These are phyloP conservation scores for Lutjanus campechanus DNA, from an alignment of 2,797 vertebrate genomes.

Conservation along the genomic window DNA sequence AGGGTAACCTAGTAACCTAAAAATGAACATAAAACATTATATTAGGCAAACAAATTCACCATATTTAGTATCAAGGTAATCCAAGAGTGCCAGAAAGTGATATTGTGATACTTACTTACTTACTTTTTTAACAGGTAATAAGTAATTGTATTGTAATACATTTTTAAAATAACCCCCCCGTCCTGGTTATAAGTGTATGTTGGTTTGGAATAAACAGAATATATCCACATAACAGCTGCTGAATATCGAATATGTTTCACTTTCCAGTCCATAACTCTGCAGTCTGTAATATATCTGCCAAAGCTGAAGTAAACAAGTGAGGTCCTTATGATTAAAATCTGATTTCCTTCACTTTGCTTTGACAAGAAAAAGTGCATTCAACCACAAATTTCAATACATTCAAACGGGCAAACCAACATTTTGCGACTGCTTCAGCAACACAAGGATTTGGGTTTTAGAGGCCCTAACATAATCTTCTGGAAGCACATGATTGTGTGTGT, in stretches of 20 bases:
- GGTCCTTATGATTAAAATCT: conserved; percentile 36
- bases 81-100: no score
- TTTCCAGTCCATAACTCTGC: neutral
- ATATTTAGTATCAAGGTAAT: no score
- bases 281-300: neutral
- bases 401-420: conserved; percentile 20
- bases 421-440: conserved; percentile 29
- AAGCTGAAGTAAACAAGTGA: conserved; percentile 14
- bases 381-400: conserved; percentile 26
- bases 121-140: no score
- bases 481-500: conserved; percentile 54
- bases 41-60: no score
- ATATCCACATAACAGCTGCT: neutral
- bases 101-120: no score
- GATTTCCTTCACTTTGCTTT: conserved; percentile 31
- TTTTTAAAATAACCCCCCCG: no score
- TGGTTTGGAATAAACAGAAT: neutral
- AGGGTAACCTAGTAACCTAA: no score
- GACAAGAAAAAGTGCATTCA: conserved; percentile 19
- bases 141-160: no score
- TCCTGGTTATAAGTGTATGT: neutral
- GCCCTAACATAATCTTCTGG: conserved; percentile 56
- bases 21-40: no score
- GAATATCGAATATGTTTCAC: conserved; percentile 14
- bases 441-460: conserved; percentile 46